Conservation (phyloP, 1,140 invertebrate species). For the Apis cerana region DNA sequence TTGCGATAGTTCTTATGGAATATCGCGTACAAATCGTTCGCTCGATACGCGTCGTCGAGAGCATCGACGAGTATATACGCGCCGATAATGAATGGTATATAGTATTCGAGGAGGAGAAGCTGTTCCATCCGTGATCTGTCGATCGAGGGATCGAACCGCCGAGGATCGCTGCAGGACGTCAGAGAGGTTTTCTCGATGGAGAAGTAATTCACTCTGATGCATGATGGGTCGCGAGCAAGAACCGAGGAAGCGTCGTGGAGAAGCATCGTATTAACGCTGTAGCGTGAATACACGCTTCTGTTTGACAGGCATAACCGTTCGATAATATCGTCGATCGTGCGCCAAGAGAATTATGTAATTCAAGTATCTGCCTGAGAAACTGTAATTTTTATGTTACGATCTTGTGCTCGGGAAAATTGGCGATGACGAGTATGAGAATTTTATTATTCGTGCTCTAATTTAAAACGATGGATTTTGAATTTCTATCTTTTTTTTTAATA, state of each 20-base stretch:
- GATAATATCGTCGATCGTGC: conserved; percentile 33
- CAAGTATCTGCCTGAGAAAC: background rate
- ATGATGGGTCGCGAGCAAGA: conserved; percentile 11
- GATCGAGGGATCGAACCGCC: background rate
- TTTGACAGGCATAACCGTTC: conserved; percentile 40
- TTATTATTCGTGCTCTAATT: too few species aligned
- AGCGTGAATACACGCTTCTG: conserved; percentile 45
- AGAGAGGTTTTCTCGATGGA: background rate
- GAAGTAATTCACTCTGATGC: conserved; percentile 30
- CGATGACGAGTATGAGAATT: too few species aligned
- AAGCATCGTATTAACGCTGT: background rate
- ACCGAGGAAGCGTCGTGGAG: background rate
- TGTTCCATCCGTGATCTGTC: conserved; percentile 10
- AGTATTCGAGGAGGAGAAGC: background rate
- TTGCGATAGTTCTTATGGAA: conserved; percentile 5
- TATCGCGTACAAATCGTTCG: conserved; percentile 15
- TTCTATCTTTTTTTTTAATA: too few species aligned
- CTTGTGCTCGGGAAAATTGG: too few species aligned
- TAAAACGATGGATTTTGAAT: too few species aligned
- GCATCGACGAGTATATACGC: background rate
- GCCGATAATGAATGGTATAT: conserved; percentile 9
- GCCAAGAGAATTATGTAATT: conserved; percentile 19
- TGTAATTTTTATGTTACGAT: too few species aligned
- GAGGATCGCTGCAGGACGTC: conserved; percentile 15
- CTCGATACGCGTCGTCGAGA: conserved; percentile 9